Base-by-base conservation (phyloP, 2,888 invertebrate species). In the Apamea anceps region DNA sequence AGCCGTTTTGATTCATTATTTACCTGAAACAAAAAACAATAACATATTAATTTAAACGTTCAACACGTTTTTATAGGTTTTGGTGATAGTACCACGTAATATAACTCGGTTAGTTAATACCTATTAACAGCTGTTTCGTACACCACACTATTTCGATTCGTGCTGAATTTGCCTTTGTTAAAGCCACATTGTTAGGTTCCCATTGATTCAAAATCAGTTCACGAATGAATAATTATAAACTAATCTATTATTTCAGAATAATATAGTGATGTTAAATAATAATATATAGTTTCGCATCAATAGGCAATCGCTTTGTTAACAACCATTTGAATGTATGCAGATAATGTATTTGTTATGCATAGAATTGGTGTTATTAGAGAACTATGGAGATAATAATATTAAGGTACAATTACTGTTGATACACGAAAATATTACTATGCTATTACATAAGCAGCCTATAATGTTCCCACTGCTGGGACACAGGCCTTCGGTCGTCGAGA, bases 21-120 rank as follows among this genome's bases (percentile, higher is more conserved):
- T 85, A 85, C 84, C 84, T 85, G 84, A 13, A 85, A 85, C 84
- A 85, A 84, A 84, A 63, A 68, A 72, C 0, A 63, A n/a, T 5
- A 51, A 45, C 7, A 13, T 51, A 68, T 72, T 66, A 45, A 65
- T 60, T 32, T 42, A 21, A 42, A 4, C 37, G 32, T 67, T 62
- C 13, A 13, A 37, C 1, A 74, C 0, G n/a, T 37, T n/a, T 4
- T 0, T 42, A 42, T 7, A 42, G 42, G 42, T 42, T 42, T 37
- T 42, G 42, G 42, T 7, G 42, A 42, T 42, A 42, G 15, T 15
- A 48, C 48, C 48, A 48, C 5, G 15, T 54, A 54, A 21, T 66
- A 25, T 28, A 48, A 32, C 18, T 13, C 2, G 0, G 60, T 54
- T 67, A 28, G 21, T 70, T 68, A 48, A 37, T 57, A n/a, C n/a